These are phyloP conservation scores for Gobiocypris rarus DNA, from an alignment of 2,113 vertebrate genomes.

Conservation along the genomic window DNA sequence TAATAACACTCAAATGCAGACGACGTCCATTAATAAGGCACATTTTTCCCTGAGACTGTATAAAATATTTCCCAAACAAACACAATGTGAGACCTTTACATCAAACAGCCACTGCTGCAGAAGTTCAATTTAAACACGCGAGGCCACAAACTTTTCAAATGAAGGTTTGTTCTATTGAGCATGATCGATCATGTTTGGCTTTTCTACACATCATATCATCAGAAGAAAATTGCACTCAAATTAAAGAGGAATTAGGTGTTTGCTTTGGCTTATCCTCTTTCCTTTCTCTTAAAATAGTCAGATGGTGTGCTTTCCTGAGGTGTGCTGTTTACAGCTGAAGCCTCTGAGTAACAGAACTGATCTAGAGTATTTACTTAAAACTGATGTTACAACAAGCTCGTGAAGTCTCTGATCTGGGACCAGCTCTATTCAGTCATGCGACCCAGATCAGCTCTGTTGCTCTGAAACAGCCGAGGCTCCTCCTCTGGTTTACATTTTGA, in stretches of 20 bases:
- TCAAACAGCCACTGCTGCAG: not conserved
- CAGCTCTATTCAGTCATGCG: not conserved
- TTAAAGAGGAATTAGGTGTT: not conserved
- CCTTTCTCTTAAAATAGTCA: not conserved
- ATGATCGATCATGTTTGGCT: not conserved
- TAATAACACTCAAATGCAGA: not conserved
- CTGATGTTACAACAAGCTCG: too few species aligned
- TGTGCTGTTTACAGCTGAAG: not conserved
- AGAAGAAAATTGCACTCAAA: not conserved
- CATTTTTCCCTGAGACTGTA: slow-evolving; percentile 19
- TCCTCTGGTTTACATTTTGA: slow-evolving; percentile 60
- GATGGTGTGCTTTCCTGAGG: not conserved
- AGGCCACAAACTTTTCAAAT: not conserved
- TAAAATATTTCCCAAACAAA: not conserved
- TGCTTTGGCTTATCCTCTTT: not conserved
- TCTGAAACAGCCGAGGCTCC: not conserved
- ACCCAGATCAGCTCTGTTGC: not conserved
- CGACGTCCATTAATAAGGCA: slow-evolving; percentile 9
- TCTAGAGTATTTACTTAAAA: not conserved
- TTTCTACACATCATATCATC: not conserved
- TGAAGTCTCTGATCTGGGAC: not conserved
- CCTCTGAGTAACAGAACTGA: not conserved
- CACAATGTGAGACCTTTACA: slow-evolving; percentile 9
- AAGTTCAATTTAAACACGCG: too few species aligned
- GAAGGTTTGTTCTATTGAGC: not conserved